Evolutionary conservation across 1,140 invertebrate genomes (phyloP).

Genomic region (Lamellibrachia luymesi): DNA sequence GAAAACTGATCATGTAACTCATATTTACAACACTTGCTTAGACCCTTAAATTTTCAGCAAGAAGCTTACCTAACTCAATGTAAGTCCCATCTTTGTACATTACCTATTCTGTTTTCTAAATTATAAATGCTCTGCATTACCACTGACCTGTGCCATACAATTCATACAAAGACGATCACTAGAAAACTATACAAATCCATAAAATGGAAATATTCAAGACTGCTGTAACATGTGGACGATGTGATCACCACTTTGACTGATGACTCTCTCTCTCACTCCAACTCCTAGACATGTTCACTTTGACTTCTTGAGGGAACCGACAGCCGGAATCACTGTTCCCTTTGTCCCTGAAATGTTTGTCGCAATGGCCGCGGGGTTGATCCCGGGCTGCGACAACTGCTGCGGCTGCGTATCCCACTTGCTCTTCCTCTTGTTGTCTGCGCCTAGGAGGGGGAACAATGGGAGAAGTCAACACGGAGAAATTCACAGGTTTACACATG

Average conservation of each 20-base stretch:
- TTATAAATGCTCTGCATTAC: too few relatives aligned
- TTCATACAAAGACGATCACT: background rate
- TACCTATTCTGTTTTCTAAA: too few relatives aligned
- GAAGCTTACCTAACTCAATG: background rate
- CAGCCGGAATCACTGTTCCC: conserved; percentile 47
- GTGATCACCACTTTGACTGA: background rate
- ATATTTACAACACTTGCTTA: background rate
- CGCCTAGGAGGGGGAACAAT: background rate
- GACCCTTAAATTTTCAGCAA: background rate
- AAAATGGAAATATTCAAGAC: background rate
- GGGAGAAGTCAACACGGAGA: background rate
- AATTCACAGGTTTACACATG: background rate
- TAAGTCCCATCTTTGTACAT: background rate
- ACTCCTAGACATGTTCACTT: background rate
- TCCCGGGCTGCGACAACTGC: background rate
- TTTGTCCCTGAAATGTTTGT: conserved; percentile 41
- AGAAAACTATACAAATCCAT: background rate
- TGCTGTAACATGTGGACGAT: too few relatives aligned
- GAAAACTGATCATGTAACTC: background rate
- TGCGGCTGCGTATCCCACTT: conserved; percentile 47
- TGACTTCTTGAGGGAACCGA: conserved; percentile 41
- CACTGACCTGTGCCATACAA: background rate
- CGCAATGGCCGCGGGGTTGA: conserved; percentile 27
- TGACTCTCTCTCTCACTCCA: background rate
- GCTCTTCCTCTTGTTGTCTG: conserved; percentile 37